Evolutionary conservation across 2,888 invertebrate species (phyloP).

Genomic region (Malthinus seriepunctatus): DNA sequence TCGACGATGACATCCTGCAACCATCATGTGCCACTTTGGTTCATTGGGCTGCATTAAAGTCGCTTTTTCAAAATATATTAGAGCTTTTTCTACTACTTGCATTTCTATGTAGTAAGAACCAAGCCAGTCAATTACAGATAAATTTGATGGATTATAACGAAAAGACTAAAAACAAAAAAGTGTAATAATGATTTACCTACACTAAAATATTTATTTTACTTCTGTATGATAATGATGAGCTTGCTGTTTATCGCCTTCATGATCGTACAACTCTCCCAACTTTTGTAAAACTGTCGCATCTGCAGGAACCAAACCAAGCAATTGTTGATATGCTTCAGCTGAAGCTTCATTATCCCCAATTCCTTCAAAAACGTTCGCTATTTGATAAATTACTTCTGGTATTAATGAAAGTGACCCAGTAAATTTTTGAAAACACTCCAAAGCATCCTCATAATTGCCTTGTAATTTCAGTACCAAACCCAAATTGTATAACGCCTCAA

Average conservation of each 20-base stretch:
- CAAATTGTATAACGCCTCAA: conserved; percentile 83
- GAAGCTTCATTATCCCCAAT: conserved; percentile 65
- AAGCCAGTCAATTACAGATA: conserved; percentile 84
- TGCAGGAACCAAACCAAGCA: conserved; percentile 81
- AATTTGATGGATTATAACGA: conserved; percentile 70
- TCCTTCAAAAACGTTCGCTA: conserved; percentile 76
- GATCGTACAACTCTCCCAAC: conserved; percentile 88
- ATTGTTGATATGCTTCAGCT: conserved; percentile 71
- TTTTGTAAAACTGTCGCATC: conserved; percentile 90
- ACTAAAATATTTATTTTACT: conserved; percentile 54
- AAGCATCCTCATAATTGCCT: conserved; percentile 71
- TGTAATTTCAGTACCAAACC: conserved; percentile 74
- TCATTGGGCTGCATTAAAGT: conserved; percentile 76
- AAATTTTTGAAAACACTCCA: conserved; percentile 80
- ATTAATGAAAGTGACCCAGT: conserved; percentile 61
- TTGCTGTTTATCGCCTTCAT: conserved; percentile 87
- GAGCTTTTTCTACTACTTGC: conserved; percentile 86
- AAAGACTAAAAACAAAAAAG: conserved; percentile 60
- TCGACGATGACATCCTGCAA: conserved; percentile 82
- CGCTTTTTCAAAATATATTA: conserved; percentile 80
- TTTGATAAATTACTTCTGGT: conserved; percentile 67
- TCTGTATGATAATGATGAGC: conserved; percentile 84
- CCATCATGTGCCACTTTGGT: conserved; percentile 83
- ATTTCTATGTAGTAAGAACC: conserved; percentile 88
- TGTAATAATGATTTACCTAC: neutral